Evolutionary conservation across 1,140 invertebrate species (phyloP).

Genomic region (Hyles euphorbiae): DNA sequence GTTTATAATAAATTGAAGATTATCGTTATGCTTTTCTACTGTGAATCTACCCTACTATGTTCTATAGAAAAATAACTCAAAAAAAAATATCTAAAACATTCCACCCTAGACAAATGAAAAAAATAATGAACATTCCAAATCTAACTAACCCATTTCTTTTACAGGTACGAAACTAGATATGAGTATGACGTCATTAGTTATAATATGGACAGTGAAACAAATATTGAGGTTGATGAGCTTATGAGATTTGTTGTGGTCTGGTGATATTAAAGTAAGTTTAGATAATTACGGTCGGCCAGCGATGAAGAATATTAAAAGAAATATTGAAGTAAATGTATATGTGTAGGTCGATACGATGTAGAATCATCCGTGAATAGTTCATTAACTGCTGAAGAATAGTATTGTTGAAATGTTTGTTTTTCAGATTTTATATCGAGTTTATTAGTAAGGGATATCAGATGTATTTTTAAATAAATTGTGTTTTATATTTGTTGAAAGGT

Average conservation of each 20-base stretch:
- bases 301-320: background rate
- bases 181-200: slow-evolving; percentile 16
- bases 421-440: too few species aligned
- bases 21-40: too few species aligned
- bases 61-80: too few species aligned
- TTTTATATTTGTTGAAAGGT: too few species aligned
- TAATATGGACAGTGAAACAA: slow-evolving; percentile 40
- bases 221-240: slow-evolving; percentile 55
- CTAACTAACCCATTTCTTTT: slow-evolving; percentile 14
- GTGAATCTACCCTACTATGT: too few species aligned
- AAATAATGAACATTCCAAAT: background rate
- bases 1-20: too few species aligned
- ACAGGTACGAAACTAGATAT: slow-evolving; percentile 24
- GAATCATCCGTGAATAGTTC: background rate
- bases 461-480: too few species aligned
- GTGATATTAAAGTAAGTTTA: slow-evolving; percentile 67
- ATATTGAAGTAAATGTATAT: slow-evolving; percentile 16
- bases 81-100: too few species aligned
- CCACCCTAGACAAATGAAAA: too few species aligned
- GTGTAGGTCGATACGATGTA: slow-evolving; percentile 14
- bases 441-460: too few species aligned
- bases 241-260: slow-evolving; percentile 54
- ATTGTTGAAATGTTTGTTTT: too few species aligned
- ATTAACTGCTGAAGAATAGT: too few species aligned
- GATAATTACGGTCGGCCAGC: slow-evolving; percentile 36